phyloP scores from a whole-genome alignment of 1,140 invertebrate species.

The Hylaeus anthracinus region DNA sequence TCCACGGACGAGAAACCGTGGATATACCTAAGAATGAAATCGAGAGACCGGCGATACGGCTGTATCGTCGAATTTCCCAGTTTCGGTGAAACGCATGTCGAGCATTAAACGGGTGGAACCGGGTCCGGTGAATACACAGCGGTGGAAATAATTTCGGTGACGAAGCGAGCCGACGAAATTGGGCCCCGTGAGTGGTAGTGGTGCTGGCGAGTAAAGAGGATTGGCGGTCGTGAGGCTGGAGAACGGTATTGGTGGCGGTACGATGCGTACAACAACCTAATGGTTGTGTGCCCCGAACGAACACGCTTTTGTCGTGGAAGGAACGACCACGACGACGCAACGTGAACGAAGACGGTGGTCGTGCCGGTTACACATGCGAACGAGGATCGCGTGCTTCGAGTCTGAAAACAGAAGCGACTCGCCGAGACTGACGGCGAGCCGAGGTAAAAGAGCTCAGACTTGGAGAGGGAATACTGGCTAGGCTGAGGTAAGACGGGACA shows the following conservation, averaged over 20 bases:
- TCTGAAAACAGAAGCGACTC: constrained; percentile 76
- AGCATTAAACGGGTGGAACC: constrained; percentile 28
- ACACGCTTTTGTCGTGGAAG: constrained; percentile 43
- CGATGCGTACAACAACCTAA: constrained; percentile 50
- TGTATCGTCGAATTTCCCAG: background rate
- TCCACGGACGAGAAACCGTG: too few relatives aligned
- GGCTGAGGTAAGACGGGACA: constrained; percentile 29
- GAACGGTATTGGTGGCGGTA: constrained; percentile 59
- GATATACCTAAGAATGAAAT: background rate
- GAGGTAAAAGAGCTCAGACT: constrained; percentile 47
- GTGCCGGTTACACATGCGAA: constrained; percentile 68
- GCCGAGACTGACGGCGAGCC: constrained; percentile 68
- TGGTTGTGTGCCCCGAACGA: constrained; percentile 47
- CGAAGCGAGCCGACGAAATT: constrained; percentile 52
- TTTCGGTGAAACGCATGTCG: constrained; percentile 21
- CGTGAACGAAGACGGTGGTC: constrained; percentile 53
- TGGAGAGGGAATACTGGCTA: constrained; percentile 18
- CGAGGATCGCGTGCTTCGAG: constrained; percentile 74
- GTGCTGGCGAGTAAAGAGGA: constrained; percentile 14
- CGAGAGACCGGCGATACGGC: background rate
- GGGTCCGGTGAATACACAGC: constrained; percentile 32
- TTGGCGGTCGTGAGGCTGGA: constrained; percentile 20
- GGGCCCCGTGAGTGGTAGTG: constrained; percentile 26
- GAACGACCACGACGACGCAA: constrained; percentile 46
- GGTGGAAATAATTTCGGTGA: constrained; percentile 60